These are phyloP conservation scores for Pectinophora gossypiella DNA, from an alignment of 1,140 invertebrate species.

Conservation along the genomic window DNA sequence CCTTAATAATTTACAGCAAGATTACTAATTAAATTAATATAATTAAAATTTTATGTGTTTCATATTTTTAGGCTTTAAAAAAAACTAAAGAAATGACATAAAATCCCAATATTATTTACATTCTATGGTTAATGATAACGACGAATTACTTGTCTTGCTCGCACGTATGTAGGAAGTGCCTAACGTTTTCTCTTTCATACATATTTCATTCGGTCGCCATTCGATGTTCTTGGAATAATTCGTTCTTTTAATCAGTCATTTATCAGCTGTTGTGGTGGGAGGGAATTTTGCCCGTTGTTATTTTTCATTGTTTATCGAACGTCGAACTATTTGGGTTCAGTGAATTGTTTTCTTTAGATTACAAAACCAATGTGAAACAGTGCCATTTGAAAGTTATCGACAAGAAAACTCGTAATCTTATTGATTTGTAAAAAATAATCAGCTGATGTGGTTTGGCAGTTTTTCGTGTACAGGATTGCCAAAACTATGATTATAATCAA, in stretches of 20 bases:
- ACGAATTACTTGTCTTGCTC: too few relatives aligned
- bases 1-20: too few relatives aligned
- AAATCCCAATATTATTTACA: too few relatives aligned
- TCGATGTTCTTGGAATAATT: neutral
- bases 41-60: too few relatives aligned
- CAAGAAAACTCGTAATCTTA: neutral
- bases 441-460: constrained; percentile 29
- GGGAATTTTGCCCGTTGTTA: neutral
- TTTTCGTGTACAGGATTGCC: too few relatives aligned
- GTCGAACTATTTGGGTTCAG: too few relatives aligned
- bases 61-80: too few relatives aligned
- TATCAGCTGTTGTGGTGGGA: neutral
- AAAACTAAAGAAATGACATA: too few relatives aligned
- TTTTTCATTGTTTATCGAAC: neutral
- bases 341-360: neutral
- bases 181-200: neutral
- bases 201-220: neutral
- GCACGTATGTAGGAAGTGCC: too few relatives aligned
- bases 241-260: neutral
- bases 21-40: too few relatives aligned
- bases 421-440: constrained; percentile 18
- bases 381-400: neutral
- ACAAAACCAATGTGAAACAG: neutral
- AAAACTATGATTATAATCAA: too few relatives aligned
- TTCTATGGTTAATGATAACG: too few relatives aligned